A percentile compares a stretch with the other conserved stretches of the same genome.
Evolutionary conservation across 2,113 vertebrate genomes (phyloP).

Genomic region (Semicossyphus pulcher): DNA sequence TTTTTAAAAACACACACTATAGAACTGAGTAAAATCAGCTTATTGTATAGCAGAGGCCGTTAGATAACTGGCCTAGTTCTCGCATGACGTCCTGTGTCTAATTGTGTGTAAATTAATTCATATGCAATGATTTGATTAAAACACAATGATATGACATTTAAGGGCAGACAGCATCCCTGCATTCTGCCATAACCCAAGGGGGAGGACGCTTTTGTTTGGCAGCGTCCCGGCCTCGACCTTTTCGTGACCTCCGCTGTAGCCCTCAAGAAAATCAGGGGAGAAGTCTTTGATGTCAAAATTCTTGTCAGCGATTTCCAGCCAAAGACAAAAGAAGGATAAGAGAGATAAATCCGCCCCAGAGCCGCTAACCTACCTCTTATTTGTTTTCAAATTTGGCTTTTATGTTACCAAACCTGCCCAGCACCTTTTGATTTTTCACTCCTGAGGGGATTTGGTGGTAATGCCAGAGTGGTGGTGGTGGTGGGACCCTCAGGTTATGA

Average conservation of each 20-base stretch:
- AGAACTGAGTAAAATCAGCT: not conserved
- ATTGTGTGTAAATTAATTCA: slow-evolving; percentile 48
- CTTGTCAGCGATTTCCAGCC: slow-evolving; percentile 36
- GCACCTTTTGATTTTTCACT: slow-evolving; percentile 48
- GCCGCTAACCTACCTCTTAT: slow-evolving; percentile 20
- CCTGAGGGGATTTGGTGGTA: slow-evolving; percentile 52
- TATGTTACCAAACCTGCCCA: slow-evolving; percentile 20
- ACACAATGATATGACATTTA: slow-evolving; percentile 54
- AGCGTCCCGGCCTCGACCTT: slow-evolving; percentile 60
- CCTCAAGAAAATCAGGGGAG: slow-evolving; percentile 46
- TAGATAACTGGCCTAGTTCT: slow-evolving; percentile 56
- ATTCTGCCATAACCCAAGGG: slow-evolving; percentile 55
- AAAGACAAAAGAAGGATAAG: slow-evolving; percentile 36
- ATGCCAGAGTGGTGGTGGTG: slow-evolving; percentile 40
- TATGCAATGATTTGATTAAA: slow-evolving; percentile 43
- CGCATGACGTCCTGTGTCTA: slow-evolving; percentile 26
- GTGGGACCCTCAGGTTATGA: slow-evolving; percentile 78
- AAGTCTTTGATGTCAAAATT: slow-evolving; percentile 58
- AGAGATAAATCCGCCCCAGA: not conserved
- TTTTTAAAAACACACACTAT: not conserved
- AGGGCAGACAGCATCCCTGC: slow-evolving; percentile 35
- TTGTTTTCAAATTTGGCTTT: slow-evolving; percentile 48
- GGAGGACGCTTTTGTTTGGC: slow-evolving; percentile 65
- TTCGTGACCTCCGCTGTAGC: slow-evolving; percentile 62
- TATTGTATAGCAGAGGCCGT: slow-evolving; percentile 5